phyloP scores from a whole-genome alignment of 2,888 invertebrate genomes.

The Nipponacmea schrenckii region DNA sequence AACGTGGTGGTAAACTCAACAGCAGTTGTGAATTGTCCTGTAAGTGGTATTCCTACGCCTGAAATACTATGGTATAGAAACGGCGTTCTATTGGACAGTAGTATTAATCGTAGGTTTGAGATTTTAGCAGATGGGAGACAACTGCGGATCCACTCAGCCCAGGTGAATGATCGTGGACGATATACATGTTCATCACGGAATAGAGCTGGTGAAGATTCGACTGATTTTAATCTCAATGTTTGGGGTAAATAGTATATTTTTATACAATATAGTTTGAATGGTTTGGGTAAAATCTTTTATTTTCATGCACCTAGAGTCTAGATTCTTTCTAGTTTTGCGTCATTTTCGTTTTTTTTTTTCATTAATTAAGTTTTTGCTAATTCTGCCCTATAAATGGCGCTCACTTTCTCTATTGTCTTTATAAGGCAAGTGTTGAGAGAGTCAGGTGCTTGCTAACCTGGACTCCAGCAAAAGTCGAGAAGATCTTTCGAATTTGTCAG shows the following conservation, averaged over 20 bases:
- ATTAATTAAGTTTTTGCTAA: too few relatives aligned
- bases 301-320: neutral
- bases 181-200: constrained; percentile 69
- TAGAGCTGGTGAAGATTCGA: constrained; percentile 68
- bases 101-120: constrained; percentile 44
- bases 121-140: constrained; percentile 55
- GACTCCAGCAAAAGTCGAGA: neutral
- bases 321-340: too few relatives aligned
- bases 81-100: constrained; percentile 46
- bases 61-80: constrained; percentile 61
- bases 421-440: too few relatives aligned
- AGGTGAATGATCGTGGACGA: constrained; percentile 52
- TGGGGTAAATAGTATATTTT: constrained; percentile 37
- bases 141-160: constrained; percentile 51
- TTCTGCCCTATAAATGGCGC: too few relatives aligned
- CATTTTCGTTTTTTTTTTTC: too few relatives aligned
- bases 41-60: constrained; percentile 60
- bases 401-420: too few relatives aligned
- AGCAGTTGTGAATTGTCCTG: constrained; percentile 62
- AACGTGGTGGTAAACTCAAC: constrained; percentile 58
- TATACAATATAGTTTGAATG: too few relatives aligned
- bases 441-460: too few relatives aligned
- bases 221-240: constrained; percentile 55
- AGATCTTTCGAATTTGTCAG: neutral
- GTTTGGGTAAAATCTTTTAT: neutral